Conservation (phyloP, 2,113 vertebrate genomes). For the Lophius piscatorius region DNA sequence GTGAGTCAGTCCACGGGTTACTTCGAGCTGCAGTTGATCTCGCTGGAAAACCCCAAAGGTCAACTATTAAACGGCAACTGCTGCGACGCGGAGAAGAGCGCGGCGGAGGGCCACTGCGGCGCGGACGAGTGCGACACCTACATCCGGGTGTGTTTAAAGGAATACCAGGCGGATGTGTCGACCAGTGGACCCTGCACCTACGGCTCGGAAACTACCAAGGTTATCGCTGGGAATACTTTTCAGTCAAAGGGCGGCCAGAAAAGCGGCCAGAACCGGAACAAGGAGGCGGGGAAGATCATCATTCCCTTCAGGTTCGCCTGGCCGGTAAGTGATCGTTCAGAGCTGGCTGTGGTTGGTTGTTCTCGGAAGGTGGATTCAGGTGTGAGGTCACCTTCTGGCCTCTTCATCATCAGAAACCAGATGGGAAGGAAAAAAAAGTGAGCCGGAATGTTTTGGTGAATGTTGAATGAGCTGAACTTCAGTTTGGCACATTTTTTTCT, state of each 20-base stretch:
- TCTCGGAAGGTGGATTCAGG: background rate
- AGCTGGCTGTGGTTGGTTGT: background rate
- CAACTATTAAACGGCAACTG: slow-evolving; percentile 90
- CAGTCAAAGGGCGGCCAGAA: slow-evolving; percentile 82
- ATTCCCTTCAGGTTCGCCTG: slow-evolving; percentile 95
- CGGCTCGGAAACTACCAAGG: slow-evolving; percentile 88
- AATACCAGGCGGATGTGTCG: slow-evolving; percentile 92
- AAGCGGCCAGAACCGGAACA: slow-evolving; percentile 76
- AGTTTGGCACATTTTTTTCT: slow-evolving; percentile 1
- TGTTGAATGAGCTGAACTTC: background rate
- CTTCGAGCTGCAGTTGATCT: slow-evolving; percentile 93
- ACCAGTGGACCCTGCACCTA: slow-evolving; percentile 87
- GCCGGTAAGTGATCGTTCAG: slow-evolving; percentile 85
- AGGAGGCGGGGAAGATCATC: slow-evolving; percentile 83
- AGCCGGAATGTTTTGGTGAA: slow-evolving; percentile 7
- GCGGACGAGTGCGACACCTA: slow-evolving; percentile 93
- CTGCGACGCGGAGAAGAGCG: slow-evolving; percentile 84
- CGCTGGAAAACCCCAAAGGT: slow-evolving; percentile 89
- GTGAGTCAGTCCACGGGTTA: slow-evolving; percentile 88
- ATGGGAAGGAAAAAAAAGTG: background rate
- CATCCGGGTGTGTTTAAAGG: slow-evolving; percentile 91
- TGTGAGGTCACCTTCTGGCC: background rate
- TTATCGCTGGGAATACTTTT: slow-evolving; percentile 94
- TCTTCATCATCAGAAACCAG: background rate
- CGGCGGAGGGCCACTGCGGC: slow-evolving; percentile 81